phyloP scores from a whole-genome alignment of 2,113 vertebrate species.

The Cyprinodon tularosa region DNA sequence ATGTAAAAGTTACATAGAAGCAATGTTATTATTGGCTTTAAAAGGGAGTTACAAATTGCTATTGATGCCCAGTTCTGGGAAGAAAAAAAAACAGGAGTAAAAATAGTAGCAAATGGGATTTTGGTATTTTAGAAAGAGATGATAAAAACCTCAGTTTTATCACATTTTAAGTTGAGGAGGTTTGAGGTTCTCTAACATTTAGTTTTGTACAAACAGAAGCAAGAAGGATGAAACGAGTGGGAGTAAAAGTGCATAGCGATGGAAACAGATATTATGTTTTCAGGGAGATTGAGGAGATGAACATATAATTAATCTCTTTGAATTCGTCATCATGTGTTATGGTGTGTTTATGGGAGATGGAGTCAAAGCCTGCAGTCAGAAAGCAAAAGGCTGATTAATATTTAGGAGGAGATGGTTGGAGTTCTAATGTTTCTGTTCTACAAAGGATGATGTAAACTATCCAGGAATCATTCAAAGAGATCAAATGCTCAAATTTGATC shows the following conservation, averaged over 20 bases:
- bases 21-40: too few relatives aligned
- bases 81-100: background rate
- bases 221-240: background rate
- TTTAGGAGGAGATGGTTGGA: background rate
- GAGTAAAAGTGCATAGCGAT: background rate
- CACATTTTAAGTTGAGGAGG: background rate
- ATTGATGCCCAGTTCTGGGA: background rate
- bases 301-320: background rate
- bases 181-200: background rate
- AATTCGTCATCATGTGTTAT: too few relatives aligned
- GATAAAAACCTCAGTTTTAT: background rate
- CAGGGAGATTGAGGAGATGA: background rate
- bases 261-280: background rate
- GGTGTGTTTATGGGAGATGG: background rate
- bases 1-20: background rate
- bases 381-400: background rate
- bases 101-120: background rate
- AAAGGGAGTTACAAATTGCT: too few relatives aligned
- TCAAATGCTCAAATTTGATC: background rate
- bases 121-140: background rate
- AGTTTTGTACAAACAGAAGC: background rate
- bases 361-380: background rate
- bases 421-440: background rate
- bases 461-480: too few relatives aligned
- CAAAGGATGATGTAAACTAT: too few relatives aligned